Evolutionary conservation across 2,888 invertebrate genomes (phyloP).

Genomic region (Leptinotarsa tumamoca): DNA sequence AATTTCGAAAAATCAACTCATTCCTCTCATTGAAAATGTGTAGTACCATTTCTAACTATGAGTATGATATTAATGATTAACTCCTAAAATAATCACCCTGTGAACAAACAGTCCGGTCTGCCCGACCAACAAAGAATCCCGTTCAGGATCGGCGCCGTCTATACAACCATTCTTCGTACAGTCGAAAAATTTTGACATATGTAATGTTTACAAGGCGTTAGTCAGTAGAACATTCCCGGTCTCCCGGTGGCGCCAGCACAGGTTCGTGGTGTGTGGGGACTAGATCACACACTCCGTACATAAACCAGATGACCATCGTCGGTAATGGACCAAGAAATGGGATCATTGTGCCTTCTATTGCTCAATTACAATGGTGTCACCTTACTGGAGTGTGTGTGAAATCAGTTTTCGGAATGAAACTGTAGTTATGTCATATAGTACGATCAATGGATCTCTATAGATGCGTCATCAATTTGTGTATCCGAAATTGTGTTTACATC

Average conservation of each 20-base stretch:
- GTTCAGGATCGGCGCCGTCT: constrained; percentile 30
- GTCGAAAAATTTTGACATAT: constrained; percentile 40
- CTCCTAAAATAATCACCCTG: neutral
- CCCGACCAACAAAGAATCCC: constrained; percentile 14
- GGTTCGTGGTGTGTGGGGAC: constrained; percentile 27
- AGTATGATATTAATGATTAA: neutral
- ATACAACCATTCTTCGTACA: constrained; percentile 23
- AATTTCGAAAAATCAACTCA: neutral
- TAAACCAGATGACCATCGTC: constrained; percentile 55
- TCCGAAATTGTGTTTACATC: too few relatives aligned
- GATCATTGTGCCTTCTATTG: constrained; percentile 45
- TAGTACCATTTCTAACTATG: too few relatives aligned
- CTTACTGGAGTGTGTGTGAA: constrained; percentile 24
- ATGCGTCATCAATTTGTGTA: too few relatives aligned
- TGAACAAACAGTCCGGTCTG: neutral
- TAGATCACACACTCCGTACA: constrained; percentile 45
- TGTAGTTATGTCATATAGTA: too few relatives aligned
- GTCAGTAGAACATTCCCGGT: constrained; percentile 35
- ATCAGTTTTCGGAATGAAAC: too few relatives aligned
- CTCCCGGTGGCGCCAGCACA: constrained; percentile 45
- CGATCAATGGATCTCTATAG: too few relatives aligned
- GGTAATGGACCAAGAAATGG: constrained; percentile 54
- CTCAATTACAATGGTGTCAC: constrained; percentile 32
- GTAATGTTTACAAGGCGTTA: constrained; percentile 43
- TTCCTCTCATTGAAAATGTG: too few relatives aligned